phyloP scores from a whole-genome alignment of 2,113 vertebrate genomes.

The Ctenodactylus gundi region DNA sequence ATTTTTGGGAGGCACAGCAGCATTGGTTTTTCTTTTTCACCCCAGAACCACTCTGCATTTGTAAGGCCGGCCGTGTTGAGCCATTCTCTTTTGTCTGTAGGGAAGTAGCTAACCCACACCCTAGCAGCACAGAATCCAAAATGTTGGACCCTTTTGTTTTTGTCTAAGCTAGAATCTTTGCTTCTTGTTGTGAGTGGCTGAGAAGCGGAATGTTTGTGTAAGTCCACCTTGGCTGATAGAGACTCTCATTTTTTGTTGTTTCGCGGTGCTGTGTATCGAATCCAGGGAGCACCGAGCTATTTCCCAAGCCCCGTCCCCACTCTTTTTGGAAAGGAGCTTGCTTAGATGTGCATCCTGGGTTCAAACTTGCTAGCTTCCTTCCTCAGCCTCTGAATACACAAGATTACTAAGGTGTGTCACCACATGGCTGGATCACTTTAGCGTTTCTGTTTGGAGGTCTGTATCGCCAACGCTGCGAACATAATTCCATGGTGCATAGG shows the following conservation, averaged over 20 bases:
- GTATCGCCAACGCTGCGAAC: background rate
- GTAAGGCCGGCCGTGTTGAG: background rate
- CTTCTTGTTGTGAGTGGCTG: slow-evolving; percentile 5
- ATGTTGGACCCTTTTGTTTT: background rate
- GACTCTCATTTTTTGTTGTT: background rate
- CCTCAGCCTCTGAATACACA: background rate
- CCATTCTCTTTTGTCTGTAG: background rate
- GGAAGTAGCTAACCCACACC: background rate
- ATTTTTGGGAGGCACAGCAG: background rate
- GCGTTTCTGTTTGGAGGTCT: background rate
- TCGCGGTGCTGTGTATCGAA: background rate
- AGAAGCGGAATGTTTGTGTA: slow-evolving; percentile 10
- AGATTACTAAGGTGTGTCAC: background rate
- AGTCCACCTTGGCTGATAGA: background rate
- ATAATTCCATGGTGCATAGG: accelerated
- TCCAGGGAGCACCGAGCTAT: background rate
- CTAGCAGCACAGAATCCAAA: background rate
- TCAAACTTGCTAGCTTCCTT: background rate
- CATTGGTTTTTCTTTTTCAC: slow-evolving; percentile 35
- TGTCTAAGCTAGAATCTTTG: background rate
- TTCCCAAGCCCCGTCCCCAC: background rate
- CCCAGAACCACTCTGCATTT: background rate
- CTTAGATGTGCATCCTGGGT: background rate
- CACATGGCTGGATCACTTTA: background rate
- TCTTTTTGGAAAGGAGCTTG: background rate